Evolutionary conservation across 2,797 vertebrate species (phyloP).

Genomic region (Tokudaia tokunoshimensis): DNA sequence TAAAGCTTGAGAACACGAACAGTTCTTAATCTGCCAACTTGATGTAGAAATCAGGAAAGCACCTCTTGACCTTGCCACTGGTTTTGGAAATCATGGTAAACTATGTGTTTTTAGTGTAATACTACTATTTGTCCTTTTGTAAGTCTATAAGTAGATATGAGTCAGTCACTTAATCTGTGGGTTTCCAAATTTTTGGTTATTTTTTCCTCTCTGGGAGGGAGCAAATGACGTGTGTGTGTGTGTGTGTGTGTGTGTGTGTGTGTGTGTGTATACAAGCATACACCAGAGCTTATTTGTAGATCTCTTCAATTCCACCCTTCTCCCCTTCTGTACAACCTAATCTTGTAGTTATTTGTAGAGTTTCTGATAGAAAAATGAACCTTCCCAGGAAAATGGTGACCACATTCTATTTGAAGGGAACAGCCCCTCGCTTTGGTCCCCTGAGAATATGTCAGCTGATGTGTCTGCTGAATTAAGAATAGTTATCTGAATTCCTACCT

Average conservation of each 20-base stretch:
- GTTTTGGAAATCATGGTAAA: conserved; percentile 41
- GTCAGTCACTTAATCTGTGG: neutral
- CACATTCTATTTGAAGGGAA: neutral
- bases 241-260: neutral
- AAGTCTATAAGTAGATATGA: neutral
- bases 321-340: neutral
- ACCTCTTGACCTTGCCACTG: neutral
- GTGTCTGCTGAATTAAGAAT: neutral
- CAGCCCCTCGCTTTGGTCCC: neutral
- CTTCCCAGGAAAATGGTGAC: neutral
- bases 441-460: neutral
- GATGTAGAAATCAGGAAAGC: neutral
- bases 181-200: neutral
- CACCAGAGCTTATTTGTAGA: neutral
- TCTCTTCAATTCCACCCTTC: neutral
- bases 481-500: neutral
- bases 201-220: neutral
- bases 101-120: neutral
- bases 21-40: neutral
- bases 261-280: neutral
- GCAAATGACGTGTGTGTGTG: neutral
- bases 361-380: neutral
- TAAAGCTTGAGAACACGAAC: neutral
- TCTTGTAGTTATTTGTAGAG: neutral
- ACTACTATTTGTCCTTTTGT: neutral